Evolutionary conservation across 2,113 vertebrate species (phyloP).

Genomic region (Opisthocomus hoazin): DNA sequence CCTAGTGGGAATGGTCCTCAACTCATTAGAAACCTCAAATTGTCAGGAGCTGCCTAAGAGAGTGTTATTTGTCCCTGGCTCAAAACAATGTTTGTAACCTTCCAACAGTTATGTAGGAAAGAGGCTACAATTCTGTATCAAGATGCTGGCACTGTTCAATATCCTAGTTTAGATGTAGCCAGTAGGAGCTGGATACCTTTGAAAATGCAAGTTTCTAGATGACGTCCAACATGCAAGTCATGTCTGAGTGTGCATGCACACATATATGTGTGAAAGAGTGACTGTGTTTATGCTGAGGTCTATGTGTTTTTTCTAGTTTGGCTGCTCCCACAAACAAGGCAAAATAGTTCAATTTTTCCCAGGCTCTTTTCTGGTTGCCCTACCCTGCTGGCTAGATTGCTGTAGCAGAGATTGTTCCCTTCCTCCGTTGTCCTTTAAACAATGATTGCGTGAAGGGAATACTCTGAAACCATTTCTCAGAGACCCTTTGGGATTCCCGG

Average conservation of each 20-base stretch:
- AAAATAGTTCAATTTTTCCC: neutral
- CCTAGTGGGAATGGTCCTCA: neutral
- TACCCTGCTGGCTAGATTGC: neutral
- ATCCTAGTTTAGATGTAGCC: neutral
- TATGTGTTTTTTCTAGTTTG: neutral
- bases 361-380: neutral
- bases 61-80: neutral
- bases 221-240: neutral
- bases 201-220: neutral
- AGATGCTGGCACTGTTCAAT: neutral
- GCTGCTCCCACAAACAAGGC: neutral
- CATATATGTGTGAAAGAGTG: neutral
- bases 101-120: neutral
- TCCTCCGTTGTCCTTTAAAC: neutral
- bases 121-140: neutral
- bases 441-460: neutral
- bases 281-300: neutral
- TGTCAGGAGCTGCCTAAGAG: neutral
- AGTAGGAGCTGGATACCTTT: neutral
- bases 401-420: neutral
- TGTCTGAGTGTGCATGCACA: neutral
- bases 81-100: neutral
- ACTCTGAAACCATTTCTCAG: neutral
- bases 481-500: neutral
- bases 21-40: neutral